Conservation (phyloP, 2,113 vertebrate genomes). For the Excalfactoria chinensis region DNA sequence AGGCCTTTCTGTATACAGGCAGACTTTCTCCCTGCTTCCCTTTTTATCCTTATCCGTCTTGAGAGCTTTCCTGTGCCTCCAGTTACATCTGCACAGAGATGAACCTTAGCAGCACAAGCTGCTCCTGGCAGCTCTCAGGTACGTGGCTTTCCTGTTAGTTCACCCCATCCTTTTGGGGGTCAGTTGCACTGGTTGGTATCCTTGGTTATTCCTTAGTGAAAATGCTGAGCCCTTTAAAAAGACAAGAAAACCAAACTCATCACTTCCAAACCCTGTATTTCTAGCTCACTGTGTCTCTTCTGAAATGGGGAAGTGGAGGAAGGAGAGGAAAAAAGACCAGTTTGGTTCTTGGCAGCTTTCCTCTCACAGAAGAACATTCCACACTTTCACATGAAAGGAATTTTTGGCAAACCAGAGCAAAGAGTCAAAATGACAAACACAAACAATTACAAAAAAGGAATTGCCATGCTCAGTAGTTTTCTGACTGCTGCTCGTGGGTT, state of each 20-base stretch:
- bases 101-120: not conserved
- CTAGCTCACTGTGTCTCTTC: not conserved
- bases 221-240: not conserved
- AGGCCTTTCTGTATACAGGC: not conserved
- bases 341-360: constrained; percentile 27
- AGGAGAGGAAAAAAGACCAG: not conserved
- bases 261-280: not conserved
- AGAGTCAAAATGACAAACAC: constrained; percentile 15
- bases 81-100: not conserved
- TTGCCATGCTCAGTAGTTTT: not conserved
- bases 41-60: not conserved
- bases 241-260: not conserved
- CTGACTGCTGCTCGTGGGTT: not conserved
- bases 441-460: not conserved
- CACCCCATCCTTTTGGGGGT: too few species aligned
- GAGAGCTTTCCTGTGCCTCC: not conserved
- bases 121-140: not conserved
- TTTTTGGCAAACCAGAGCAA: not conserved
- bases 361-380: not conserved
- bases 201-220: not conserved
- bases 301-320: not conserved
- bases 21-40: fast-evolving
- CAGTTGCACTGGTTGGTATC: not conserved
- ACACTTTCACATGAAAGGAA: not conserved
- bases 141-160: not conserved